These are phyloP conservation scores for human (Homo sapiens) DNA, from an alignment of 2,113 vertebrate species.

Conservation along the genomic window GRCh38 chr17:29867001-29867500, in stretches of 20 bases:
- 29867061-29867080: too few relatives aligned
- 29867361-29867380: not conserved
- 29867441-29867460: conserved; percentile 4
- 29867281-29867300: not conserved
- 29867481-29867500: conserved; percentile 31
- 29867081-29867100: too few relatives aligned
- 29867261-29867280: conserved; percentile 23
- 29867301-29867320: conserved; percentile 55
- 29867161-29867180: conserved; percentile 53
- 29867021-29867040: too few relatives aligned
- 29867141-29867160: not conserved
- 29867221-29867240: not conserved
- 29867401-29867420: not conserved
- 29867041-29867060: too few relatives aligned
- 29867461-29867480: conserved; percentile 37
- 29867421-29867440: not conserved
- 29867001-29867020: too few relatives aligned
- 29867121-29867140: too few relatives aligned
- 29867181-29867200: conserved; percentile 38
- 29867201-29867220: not conserved
- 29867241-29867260: conserved; percentile 13
- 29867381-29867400: not conserved
- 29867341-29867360: not conserved
- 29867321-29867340: conserved; percentile 41
- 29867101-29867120: too few relatives aligned